phyloP scores from a whole-genome alignment of 2,797 vertebrate genomes.

The Buphagus erythrorhynchus region DNA sequence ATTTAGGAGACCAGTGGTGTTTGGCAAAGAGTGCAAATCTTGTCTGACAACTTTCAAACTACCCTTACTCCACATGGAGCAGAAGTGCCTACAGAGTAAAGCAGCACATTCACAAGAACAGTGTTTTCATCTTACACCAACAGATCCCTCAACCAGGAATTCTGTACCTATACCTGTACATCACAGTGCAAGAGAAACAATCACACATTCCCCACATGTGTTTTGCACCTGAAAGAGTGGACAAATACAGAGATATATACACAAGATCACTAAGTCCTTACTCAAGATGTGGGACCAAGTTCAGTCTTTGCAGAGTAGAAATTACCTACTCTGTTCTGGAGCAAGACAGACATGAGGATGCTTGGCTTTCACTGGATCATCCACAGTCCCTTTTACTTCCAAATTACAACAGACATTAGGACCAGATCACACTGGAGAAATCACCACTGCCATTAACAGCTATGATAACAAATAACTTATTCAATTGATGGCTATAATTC shows the following conservation, averaged over 20 bases:
- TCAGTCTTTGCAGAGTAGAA: background rate
- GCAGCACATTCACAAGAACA: background rate
- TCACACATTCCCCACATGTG: accelerated
- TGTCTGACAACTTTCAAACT: background rate
- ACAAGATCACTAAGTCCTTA: background rate
- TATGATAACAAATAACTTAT: background rate
- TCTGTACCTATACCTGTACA: background rate
- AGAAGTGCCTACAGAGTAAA: background rate
- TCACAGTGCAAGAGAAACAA: background rate
- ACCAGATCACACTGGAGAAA: background rate
- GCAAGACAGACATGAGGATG: background rate
- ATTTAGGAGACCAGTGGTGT: background rate
- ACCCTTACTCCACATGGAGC: background rate
- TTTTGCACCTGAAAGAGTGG: background rate
- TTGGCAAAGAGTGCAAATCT: background rate
- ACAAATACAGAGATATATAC: background rate
- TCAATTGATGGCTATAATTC: background rate
- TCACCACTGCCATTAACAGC: background rate
- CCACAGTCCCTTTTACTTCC: background rate
- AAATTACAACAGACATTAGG: background rate
- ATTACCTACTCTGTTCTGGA: background rate
- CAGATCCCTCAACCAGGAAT: background rate
- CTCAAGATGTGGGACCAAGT: background rate
- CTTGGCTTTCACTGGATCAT: background rate
- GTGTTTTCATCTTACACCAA: background rate